Base-by-base conservation (phyloP, 2,797 vertebrate species). In the Pseudotriccus pelzelni region DNA sequence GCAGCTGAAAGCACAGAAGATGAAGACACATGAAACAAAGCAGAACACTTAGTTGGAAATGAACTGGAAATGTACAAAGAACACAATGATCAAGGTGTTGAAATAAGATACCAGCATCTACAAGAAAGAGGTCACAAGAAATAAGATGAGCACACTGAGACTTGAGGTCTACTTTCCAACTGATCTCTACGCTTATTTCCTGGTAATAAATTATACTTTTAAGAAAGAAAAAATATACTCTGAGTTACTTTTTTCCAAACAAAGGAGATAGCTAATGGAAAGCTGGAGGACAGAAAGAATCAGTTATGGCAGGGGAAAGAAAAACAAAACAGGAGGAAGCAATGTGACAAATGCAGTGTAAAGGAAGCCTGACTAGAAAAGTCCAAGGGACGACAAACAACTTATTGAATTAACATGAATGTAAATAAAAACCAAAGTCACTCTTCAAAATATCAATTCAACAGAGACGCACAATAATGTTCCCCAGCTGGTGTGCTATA, bases 251-350 rank as follows among this genome's bases (percentile, higher is more conserved):
- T 72, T 84, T 59, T 78, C 80, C 59, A 88, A 92, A 95, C 84
- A 96, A 81, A 93, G 39, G 47, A 93, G 91, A 90, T 77, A 93
- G 80, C 55, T 91, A 94, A 90, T 76, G 76, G 89, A 97, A 94
- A 95, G 63, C 92, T 80, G 87, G 49, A 96, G 63, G 56, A 96
- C 55, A 76, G 43, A 83, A 39, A 62, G 66, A 84, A 84, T 59
- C 63, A 27, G 76, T 49, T 68, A 83, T 32, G 83, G 47, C 53
- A 76, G 30, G 46, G 20, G 14, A 81, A 86, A 89, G 69, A 63
- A 85, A 94, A 89, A 93, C 58, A 94, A 81, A 95, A 84, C 34
- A 34, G 58, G 62, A 91, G 58, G 34, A 78, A 69, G 41, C 47
- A 70, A 32, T 30, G 28, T 73, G 66, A 88, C 44, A 91, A 94